phyloP scores from a whole-genome alignment of 2,797 vertebrate species.

The Lithobates pipiens region DNA sequence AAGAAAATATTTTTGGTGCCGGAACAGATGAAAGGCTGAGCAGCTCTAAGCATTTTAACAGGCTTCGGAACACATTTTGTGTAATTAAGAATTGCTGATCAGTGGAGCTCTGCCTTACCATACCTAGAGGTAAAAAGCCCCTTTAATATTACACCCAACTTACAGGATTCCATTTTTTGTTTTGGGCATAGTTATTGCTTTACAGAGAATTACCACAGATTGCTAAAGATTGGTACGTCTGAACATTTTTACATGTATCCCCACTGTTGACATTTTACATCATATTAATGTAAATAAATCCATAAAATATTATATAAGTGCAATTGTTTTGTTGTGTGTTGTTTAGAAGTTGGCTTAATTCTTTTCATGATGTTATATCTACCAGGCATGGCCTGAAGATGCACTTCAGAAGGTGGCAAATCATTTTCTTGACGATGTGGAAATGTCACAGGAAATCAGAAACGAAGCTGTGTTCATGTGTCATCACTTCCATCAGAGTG shows the following conservation, averaged over 20 bases:
- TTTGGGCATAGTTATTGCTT: no score
- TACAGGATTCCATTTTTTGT: no score
- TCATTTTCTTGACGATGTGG: slow-evolving; percentile 70
- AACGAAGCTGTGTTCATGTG: slow-evolving; percentile 64
- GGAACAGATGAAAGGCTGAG: no score
- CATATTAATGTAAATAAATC: not conserved
- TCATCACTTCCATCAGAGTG: slow-evolving; percentile 63
- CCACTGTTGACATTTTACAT: not conserved
- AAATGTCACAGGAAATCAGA: slow-evolving; percentile 67
- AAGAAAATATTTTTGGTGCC: no score
- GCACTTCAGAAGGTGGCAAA: slow-evolving; percentile 69
- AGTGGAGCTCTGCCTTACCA: no score
- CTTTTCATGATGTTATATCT: slow-evolving; percentile 29
- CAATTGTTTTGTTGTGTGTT: not conserved
- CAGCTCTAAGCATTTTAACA: no score
- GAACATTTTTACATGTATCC: no score
- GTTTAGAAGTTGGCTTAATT: not conserved
- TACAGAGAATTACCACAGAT: not conserved
- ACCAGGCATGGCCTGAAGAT: slow-evolving; percentile 67
- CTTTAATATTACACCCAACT: no score
- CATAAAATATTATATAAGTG: not conserved
- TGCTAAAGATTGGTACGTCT: no score
- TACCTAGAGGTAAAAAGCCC: no score
- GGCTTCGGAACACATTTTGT: no score
- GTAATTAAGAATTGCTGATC: no score